These are phyloP conservation scores for Aythya baeri DNA, from an alignment of 2,113 vertebrate genomes.

Conservation along the genomic window DNA sequence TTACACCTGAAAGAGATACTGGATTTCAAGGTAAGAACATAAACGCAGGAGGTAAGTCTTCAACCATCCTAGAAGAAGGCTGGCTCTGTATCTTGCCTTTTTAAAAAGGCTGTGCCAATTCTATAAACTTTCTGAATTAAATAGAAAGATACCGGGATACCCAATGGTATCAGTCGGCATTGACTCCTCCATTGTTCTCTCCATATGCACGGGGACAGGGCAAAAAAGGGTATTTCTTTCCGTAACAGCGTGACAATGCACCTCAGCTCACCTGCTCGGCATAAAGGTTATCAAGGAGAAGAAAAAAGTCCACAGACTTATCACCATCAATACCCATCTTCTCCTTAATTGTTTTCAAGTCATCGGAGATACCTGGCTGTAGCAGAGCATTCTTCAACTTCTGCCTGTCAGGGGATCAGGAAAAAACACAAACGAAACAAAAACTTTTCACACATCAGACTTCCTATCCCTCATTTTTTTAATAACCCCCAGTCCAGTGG, in stretches of 20 bases:
- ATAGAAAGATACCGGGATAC: background rate
- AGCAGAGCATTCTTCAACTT: constrained; percentile 72
- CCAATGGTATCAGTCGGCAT: background rate
- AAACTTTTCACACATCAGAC: background rate
- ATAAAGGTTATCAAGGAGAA: constrained; percentile 88
- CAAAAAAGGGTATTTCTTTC: background rate
- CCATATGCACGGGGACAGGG: background rate
- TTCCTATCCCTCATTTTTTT: background rate
- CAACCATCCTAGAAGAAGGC: background rate
- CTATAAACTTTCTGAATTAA: background rate
- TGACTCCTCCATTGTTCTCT: background rate
- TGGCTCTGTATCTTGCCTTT: background rate
- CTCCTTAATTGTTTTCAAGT: constrained; percentile 85
- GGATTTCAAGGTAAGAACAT: background rate
- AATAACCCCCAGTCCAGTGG: background rate
- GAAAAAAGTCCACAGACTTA: constrained; percentile 86
- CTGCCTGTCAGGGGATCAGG: constrained; percentile 70
- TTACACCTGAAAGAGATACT: background rate
- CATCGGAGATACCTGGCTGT: constrained; percentile 85
- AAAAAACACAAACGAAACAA: background rate
- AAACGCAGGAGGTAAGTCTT: background rate
- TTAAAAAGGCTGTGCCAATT: background rate
- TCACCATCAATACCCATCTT: constrained; percentile 79
- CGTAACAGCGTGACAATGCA: background rate
- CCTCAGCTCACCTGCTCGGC: constrained; percentile 88